Percentiles rank a stretch among this genome's conserved stretches.
These are phyloP conservation scores for Mythimna albipuncta DNA, from an alignment of 2,888 invertebrate species.

Conservation along the genomic window DNA sequence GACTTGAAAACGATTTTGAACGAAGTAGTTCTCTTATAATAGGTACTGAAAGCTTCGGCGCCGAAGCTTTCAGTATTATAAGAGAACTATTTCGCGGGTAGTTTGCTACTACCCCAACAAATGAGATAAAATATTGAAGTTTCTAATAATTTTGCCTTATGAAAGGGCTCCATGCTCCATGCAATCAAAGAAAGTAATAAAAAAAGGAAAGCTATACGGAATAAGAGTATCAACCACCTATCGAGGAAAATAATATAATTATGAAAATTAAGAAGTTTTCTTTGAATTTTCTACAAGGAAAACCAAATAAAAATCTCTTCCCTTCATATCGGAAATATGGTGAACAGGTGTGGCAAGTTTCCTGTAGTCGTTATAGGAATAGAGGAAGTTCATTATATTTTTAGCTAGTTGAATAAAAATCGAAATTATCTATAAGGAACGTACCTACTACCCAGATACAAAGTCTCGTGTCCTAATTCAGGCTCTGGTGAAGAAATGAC, in stretches of 20 bases:
- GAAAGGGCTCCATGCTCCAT: not conserved
- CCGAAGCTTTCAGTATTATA: too few species aligned
- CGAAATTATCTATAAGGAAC: not conserved
- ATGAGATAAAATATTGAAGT: not conserved
- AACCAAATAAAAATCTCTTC: conserved; percentile 2
- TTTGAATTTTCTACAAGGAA: not conserved
- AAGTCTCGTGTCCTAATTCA: too few species aligned
- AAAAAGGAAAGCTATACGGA: not conserved
- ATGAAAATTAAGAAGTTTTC: not conserved
- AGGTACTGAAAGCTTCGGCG: too few species aligned
- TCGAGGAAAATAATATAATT: conserved; percentile 14
- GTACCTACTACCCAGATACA: not conserved
- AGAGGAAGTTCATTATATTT: conserved; percentile 24
- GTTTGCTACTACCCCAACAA: too few species aligned
- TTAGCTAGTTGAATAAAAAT: not conserved
- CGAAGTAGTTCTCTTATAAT: too few species aligned
- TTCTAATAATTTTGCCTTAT: not conserved
- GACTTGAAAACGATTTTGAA: too few species aligned
- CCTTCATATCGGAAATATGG: not conserved
- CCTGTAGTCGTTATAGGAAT: conserved; percentile 27
- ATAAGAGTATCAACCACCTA: not conserved
- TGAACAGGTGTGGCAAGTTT: conserved; percentile 14
- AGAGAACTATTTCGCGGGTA: too few species aligned
- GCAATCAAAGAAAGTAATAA: not conserved
- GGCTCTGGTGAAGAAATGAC: too few species aligned